phyloP scores from a whole-genome alignment of 2,797 vertebrate species.

The Phyllotis vaccarum region DNA sequence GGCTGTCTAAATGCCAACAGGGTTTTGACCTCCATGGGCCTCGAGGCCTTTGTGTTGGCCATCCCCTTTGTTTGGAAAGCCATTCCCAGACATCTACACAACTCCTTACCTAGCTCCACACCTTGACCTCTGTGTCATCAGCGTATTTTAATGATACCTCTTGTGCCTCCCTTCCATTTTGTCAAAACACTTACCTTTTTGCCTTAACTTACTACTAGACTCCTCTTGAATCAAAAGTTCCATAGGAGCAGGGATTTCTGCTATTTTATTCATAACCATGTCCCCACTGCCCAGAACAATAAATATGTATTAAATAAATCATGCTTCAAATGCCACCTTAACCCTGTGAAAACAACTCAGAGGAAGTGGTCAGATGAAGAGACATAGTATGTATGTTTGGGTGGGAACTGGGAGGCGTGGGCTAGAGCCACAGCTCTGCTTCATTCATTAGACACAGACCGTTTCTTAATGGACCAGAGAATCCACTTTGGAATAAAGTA shows the following conservation, averaged over 20 bases:
- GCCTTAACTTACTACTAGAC: neutral
- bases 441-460: neutral
- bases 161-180: no score
- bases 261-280: slow-evolving; percentile 22
- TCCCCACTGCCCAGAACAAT: slow-evolving; percentile 1
- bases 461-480: neutral
- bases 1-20: neutral
- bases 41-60: neutral
- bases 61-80: neutral
- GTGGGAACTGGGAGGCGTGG: neutral
- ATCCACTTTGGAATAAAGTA: neutral
- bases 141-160: neutral
- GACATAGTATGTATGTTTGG: no score
- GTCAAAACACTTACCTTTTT: neutral
- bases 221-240: slow-evolving; percentile 1
- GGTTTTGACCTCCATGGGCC: neutral
- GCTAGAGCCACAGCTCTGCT: neutral
- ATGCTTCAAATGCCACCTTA: neutral
- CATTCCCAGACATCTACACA: neutral
- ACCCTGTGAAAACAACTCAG: slow-evolving; percentile 2
- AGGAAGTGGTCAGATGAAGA: neutral
- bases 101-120: neutral
- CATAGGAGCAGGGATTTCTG: neutral
- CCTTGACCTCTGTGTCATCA: neutral
- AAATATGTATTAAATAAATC: slow-evolving; percentile 35